Base-by-base conservation (phyloP, 2,113 vertebrate genomes). In the Illadopsis cleaveri region DNA sequence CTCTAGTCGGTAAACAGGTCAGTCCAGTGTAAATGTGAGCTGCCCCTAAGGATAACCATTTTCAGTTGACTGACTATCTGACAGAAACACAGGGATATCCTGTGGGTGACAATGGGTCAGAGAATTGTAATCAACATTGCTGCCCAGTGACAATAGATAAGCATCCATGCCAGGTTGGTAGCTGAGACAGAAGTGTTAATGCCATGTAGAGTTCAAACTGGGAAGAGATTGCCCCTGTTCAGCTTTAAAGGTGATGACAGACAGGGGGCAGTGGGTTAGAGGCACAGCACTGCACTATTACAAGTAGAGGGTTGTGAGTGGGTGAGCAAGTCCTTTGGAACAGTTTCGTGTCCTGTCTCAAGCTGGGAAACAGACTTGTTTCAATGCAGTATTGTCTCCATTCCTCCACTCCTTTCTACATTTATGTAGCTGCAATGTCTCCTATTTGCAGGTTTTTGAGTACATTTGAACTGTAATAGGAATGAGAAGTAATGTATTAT, bases 221-320 rank as follows among this genome's bases (percentile, higher is more conserved):
- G 27, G 15, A 72, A 68, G 16, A 23, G 12, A n/a, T 45, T 48
- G 27, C 15, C 54, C 11, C 28, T 30, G 15, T 45, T 28, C 37
- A 18, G 13, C 37, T 64, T 58, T 51, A 23, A 56, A 82, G 11
- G 12, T 31, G 30, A 8, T n/a, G 37, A 57, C 9, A 24, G n/a
- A 47, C 6, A 37, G 37, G 6, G 11, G 9, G 8, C 44, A 69
- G 23, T 18, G 15, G 12, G 11, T 64, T 27, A 84, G 57, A 37
- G n/a, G 27, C 21, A 6, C 0, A 47, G 51, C 6, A 54, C 40
- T n/a, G 25, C 8, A 9, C 9, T 76, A 2, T 40, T 30, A 11
- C 14, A 40, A 33, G 20, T 5, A 56, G 35, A 1, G 0, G 3
- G 10, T 2, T 6, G 8, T 50, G 56, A 78, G 8, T 18, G 56